Percentiles rank a stretch among this genome's conserved stretches.
Evolutionary conservation across 2,113 vertebrate genomes (phyloP).

Genomic region (Hippocampus zosterae): DNA sequence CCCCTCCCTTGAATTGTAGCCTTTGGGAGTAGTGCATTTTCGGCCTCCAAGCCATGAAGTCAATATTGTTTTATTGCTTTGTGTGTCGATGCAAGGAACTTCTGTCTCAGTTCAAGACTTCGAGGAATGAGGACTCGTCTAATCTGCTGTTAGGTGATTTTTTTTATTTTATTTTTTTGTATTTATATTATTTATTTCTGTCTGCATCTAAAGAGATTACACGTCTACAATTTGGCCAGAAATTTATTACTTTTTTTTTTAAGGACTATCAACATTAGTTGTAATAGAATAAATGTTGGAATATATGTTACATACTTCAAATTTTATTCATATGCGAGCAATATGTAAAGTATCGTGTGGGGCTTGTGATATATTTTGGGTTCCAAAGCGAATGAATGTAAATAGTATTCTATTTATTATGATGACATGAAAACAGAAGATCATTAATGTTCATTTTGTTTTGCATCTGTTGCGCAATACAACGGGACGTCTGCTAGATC

Average conservation of each 20-base stretch:
- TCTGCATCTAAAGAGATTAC: constrained; percentile 45
- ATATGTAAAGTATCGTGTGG: constrained; percentile 87
- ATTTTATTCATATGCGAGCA: constrained; percentile 90
- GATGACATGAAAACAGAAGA: constrained; percentile 53
- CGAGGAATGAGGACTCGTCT: constrained; percentile 15
- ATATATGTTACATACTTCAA: constrained; percentile 85
- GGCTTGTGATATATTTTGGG: constrained; percentile 85
- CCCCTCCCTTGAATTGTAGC: not conserved
- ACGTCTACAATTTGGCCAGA: constrained; percentile 58
- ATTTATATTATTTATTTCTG: constrained; percentile 60
- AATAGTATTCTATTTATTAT: constrained; percentile 75
- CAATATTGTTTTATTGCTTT: constrained; percentile 54
- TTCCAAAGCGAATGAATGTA: constrained; percentile 86
- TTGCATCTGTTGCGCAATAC: constrained; percentile 69
- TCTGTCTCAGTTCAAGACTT: constrained; percentile 28
- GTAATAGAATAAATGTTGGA: constrained; percentile 73
- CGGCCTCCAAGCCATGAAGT: constrained; percentile 34
- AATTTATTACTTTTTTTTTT: constrained; percentile 56
- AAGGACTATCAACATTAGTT: constrained; percentile 48
- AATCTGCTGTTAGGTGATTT: constrained; percentile 44
- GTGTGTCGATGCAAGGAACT: constrained; percentile 62
- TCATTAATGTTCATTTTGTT: constrained; percentile 74
- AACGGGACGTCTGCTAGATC: constrained; percentile 69
- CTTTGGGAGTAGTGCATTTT: constrained; percentile 21
- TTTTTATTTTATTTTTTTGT: constrained; percentile 33